A percentile compares a stretch with the other conserved stretches of the same genome.
phyloP scores from a whole-genome alignment of 2,113 vertebrate species.

The Brachionichthys hirsutus region DNA sequence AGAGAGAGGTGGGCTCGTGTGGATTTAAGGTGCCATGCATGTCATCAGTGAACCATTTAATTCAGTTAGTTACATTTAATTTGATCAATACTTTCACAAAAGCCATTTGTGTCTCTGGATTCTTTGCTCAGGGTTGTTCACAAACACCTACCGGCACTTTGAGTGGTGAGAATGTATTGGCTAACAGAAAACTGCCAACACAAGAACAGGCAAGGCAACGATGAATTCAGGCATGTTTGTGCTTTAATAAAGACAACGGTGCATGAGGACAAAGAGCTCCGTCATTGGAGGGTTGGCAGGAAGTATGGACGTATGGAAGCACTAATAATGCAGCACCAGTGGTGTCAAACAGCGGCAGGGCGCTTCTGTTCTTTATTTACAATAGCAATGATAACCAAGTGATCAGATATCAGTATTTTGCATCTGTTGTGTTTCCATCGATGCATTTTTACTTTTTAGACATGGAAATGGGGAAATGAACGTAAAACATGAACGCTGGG shows the following conservation, averaged over 20 bases:
- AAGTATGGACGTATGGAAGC: not conserved
- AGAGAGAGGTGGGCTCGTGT: slow-evolving; percentile 47
- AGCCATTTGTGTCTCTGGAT: not conserved
- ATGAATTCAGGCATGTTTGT: slow-evolving; percentile 10
- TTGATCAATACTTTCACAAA: not conserved
- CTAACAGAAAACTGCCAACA: too few species aligned
- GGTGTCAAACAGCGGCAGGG: not conserved
- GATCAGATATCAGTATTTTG: not conserved
- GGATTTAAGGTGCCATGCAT: slow-evolving; percentile 43
- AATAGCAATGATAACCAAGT: not conserved
- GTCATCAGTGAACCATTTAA: not conserved
- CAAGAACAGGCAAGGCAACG: not conserved
- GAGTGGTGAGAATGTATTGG: too few species aligned
- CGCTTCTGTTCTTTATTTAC: not conserved
- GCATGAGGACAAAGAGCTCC: not conserved
- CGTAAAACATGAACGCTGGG: too few species aligned
- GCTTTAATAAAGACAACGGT: not conserved
- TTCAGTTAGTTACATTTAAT: not conserved
- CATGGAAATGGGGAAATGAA: too few species aligned
- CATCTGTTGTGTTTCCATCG: not conserved
- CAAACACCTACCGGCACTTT: too few species aligned
- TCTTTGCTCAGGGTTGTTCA: not conserved
- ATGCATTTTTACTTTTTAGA: not conserved
- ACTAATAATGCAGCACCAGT: not conserved
- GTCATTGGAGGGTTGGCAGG: not conserved